Conservation (phyloP, 1,140 invertebrate genomes). For the Drosophila lowei region DNA sequence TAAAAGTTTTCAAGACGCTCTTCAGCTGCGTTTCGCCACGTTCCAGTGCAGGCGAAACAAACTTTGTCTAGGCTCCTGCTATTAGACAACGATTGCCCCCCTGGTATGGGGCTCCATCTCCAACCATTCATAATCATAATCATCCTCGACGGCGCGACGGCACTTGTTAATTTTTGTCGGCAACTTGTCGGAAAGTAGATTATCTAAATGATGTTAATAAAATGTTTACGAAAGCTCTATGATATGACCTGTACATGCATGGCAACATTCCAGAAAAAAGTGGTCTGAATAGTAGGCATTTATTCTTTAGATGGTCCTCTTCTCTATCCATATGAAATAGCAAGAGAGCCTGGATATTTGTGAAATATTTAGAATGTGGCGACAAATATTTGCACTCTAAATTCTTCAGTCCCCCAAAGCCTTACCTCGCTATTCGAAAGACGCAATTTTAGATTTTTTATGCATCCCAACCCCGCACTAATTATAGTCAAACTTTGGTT, state of each 20-base stretch:
- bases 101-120: too few species aligned
- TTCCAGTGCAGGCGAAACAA: conserved; percentile 10
- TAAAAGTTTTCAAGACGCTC: conserved; percentile 7
- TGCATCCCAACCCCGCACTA: conserved; percentile 20
- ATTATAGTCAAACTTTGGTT: conserved; percentile 62
- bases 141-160: conserved; percentile 26
- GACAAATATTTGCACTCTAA: background rate
- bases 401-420: too few species aligned
- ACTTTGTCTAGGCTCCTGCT: background rate
- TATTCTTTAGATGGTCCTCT: too few species aligned
- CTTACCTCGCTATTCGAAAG: conserved; percentile 16
- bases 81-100: background rate
- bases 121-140: conserved; percentile 39
- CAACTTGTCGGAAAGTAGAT: conserved; percentile 11
- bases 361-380: background rate
- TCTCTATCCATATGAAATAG: too few species aligned
- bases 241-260: too few species aligned
- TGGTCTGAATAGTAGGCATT: too few species aligned
- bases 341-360: too few species aligned
- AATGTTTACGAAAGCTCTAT: background rate
- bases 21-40: conserved; percentile 11
- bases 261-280: too few species aligned
- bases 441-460: conserved; percentile 27
- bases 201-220: conserved; percentile 20
- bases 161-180: conserved; percentile 49